A percentile compares a stretch with the other conserved stretches of the same genome.
Evolutionary conservation across 1,140 invertebrate genomes (phyloP).

Genomic region (Drosophila auraria): DNA sequence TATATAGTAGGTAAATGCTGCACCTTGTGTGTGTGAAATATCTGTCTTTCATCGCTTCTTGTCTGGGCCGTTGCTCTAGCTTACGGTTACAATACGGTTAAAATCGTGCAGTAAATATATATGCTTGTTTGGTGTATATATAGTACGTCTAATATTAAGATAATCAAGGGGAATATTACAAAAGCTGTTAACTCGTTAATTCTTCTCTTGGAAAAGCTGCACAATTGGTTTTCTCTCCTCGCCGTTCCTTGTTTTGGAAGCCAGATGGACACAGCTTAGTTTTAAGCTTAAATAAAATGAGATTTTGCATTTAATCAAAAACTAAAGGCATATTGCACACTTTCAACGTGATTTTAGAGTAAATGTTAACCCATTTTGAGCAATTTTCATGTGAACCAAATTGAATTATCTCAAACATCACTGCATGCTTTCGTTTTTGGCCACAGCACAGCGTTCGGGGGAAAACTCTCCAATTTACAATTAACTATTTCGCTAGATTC

Average conservation of each 20-base stretch:
- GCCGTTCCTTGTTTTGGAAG: slow-evolving; percentile 1
- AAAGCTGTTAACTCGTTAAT: slow-evolving; percentile 13
- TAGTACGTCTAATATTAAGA: slow-evolving; percentile 1
- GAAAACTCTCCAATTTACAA: slow-evolving; percentile 6
- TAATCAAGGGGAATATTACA: slow-evolving; percentile 10
- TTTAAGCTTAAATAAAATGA: not conserved
- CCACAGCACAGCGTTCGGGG: not conserved
- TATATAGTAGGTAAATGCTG: slow-evolving; percentile 10
- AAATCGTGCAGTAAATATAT: slow-evolving; percentile 11
- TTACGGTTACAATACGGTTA: slow-evolving; percentile 1
- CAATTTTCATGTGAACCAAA: not conserved
- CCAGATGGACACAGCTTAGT: not conserved
- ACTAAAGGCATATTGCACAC: slow-evolving; percentile 2
- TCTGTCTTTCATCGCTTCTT: not conserved
- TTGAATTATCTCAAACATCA: too few relatives aligned
- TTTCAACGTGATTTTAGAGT: not conserved
- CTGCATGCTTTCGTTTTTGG: too few relatives aligned
- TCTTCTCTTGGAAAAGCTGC: slow-evolving; percentile 2
- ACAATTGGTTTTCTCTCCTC: not conserved
- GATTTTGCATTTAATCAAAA: not conserved
- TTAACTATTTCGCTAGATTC: slow-evolving; percentile 42
- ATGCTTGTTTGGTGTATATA: slow-evolving; percentile 5
- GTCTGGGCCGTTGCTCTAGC: not conserved
- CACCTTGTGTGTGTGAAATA: not conserved
- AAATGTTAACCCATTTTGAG: not conserved